Conservation (phyloP, 2,888 invertebrate species). For the Colletes collaris region DNA sequence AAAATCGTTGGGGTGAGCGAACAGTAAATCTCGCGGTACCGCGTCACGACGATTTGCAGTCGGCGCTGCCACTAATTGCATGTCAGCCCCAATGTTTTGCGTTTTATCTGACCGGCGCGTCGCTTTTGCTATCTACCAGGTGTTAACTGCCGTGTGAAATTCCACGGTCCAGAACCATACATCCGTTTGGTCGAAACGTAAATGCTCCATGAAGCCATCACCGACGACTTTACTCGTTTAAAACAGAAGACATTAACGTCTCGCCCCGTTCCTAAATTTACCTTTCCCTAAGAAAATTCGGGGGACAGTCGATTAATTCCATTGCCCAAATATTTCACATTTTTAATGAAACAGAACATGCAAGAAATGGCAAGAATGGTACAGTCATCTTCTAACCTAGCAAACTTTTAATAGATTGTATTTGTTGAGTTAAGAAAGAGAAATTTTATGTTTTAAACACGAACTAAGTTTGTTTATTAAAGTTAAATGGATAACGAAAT, state of each 20-base stretch:
- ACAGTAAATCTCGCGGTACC: slow-evolving; percentile 58
- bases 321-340: too few species aligned
- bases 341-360: too few species aligned
- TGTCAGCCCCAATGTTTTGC: slow-evolving; percentile 68
- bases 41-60: slow-evolving; percentile 71
- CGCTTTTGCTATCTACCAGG: slow-evolving; percentile 53
- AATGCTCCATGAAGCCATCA: slow-evolving; percentile 54
- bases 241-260: slow-evolving; percentile 31
- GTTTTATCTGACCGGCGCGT: slow-evolving; percentile 69
- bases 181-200: slow-evolving; percentile 42
- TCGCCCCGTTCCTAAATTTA: slow-evolving; percentile 4
- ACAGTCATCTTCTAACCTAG: too few species aligned
- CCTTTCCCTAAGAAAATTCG: background rate
- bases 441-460: too few species aligned
- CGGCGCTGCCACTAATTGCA: slow-evolving; percentile 66
- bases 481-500: too few species aligned
- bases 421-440: too few species aligned
- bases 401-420: too few species aligned
- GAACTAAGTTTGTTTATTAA: too few species aligned
- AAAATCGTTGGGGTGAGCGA: slow-evolving; percentile 36
- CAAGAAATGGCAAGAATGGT: too few species aligned
- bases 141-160: slow-evolving; percentile 64
- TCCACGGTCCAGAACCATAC: slow-evolving; percentile 40
- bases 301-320: background rate
- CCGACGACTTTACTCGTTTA: slow-evolving; percentile 51